phyloP scores from a whole-genome alignment of 2,888 invertebrate genomes.

The Hypomecis punctinalis region DNA sequence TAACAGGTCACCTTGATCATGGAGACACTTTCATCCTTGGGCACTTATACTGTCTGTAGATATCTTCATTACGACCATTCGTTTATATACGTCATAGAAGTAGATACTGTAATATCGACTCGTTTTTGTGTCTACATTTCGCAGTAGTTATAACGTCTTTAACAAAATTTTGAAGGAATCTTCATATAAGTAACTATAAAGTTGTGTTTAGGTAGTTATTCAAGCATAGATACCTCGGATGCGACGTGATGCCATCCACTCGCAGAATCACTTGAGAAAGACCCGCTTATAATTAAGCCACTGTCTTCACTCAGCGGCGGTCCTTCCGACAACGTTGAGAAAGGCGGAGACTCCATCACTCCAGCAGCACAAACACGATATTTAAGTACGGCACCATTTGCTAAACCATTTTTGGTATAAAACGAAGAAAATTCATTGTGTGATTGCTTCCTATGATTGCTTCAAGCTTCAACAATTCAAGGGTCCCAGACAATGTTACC shows the following conservation, averaged over 20 bases:
- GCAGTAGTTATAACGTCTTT: no score
- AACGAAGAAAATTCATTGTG: conserved; percentile 11
- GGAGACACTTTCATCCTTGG: no score
- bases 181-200: neutral
- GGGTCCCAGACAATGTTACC: no score
- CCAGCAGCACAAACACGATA: conserved; percentile 17
- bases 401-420: conserved; percentile 2
- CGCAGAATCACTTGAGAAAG: conserved; percentile 90
- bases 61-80: no score
- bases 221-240: conserved; percentile 84
- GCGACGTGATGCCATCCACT: conserved; percentile 88
- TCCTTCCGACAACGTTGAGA: conserved; percentile 90
- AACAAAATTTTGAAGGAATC: neutral
- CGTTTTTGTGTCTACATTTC: no score
- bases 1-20: no score
- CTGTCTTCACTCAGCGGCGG: conserved; percentile 91
- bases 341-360: conserved; percentile 91
- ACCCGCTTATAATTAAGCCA: conserved; percentile 90
- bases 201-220: neutral
- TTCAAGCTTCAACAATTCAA: neutral
- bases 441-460: neutral
- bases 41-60: no score
- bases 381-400: neutral
- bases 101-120: no score
- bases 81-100: neutral